Percentiles rank a stretch among this genome's conserved stretches.
Evolutionary conservation across 92 coral and sea anemone species (phyloP).

Genomic region (Zoanthus gigantus): DNA sequence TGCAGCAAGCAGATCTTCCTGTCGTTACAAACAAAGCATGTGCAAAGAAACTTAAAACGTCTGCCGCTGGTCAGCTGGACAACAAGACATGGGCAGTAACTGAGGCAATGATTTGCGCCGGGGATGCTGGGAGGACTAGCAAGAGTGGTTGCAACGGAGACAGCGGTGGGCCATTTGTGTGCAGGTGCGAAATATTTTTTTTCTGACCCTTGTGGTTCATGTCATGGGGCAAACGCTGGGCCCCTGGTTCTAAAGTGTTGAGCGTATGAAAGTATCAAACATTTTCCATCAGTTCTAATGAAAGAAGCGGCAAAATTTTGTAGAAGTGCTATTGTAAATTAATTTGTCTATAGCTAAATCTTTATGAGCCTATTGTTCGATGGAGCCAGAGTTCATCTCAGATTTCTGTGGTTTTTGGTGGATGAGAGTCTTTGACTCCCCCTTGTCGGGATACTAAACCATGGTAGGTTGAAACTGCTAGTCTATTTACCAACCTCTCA

Average conservation of each 20-base stretch:
- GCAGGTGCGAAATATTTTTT: conserved; percentile 24
- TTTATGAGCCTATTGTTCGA: background rate
- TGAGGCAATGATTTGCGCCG: conserved; percentile 60
- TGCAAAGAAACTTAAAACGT: conserved; percentile 46
- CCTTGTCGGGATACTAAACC: background rate
- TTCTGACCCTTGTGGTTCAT: background rate
- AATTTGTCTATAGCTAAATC: background rate
- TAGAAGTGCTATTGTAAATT: background rate
- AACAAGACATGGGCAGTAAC: conserved; percentile 64
- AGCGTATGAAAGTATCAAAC: no score
- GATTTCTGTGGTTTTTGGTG: background rate
- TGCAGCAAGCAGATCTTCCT: conserved; percentile 58
- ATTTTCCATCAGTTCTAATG: background rate
- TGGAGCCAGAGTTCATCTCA: background rate
- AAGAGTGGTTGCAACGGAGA: conserved; percentile 65
- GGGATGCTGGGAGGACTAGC: conserved; percentile 60
- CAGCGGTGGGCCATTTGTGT: conserved; percentile 68
- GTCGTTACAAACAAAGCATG: conserved; percentile 64
- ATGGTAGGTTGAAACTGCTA: background rate
- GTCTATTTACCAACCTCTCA: background rate
- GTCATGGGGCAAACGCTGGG: no score
- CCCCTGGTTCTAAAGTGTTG: no score
- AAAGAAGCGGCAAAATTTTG: background rate
- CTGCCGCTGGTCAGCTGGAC: conserved; percentile 47
- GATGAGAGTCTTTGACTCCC: background rate